phyloP scores from a whole-genome alignment of 1,140 invertebrate genomes.

The Drosophila littoralis region DNA sequence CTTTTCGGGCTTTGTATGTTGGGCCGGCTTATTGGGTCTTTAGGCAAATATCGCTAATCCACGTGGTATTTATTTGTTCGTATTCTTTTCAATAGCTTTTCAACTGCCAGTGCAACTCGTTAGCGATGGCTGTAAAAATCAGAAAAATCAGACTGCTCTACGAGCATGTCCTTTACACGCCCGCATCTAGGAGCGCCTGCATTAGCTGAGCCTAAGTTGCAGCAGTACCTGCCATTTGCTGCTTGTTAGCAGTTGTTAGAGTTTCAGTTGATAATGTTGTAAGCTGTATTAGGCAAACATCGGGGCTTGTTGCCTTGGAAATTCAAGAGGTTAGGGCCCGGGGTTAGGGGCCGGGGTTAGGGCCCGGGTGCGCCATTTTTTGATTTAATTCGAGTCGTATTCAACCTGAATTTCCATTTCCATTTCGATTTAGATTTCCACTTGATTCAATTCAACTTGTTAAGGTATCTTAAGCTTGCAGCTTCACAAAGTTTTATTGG shows the following conservation, averaged over 20 bases:
- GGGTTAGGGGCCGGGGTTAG: too few relatives aligned
- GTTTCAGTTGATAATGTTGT: constrained; percentile 71
- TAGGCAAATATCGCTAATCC: constrained; percentile 55
- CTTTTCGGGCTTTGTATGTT: constrained; percentile 28
- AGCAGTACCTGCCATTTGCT: constrained; percentile 63
- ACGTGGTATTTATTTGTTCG: constrained; percentile 69
- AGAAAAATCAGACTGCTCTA: constrained; percentile 10
- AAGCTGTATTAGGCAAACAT: constrained; percentile 68
- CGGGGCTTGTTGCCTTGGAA: constrained; percentile 26
- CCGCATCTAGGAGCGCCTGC: neutral
- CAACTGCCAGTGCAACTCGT: constrained; percentile 69
- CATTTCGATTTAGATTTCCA: constrained; percentile 48
- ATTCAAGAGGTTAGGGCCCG: constrained; percentile 3
- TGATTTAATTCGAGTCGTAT: constrained; percentile 19
- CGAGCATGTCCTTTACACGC: neutral
- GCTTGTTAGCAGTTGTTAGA: constrained; percentile 59
- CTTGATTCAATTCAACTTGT: constrained; percentile 73
- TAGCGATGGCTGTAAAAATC: constrained; percentile 68
- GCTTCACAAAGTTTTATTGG: constrained; percentile 43
- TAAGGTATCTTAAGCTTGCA: constrained; percentile 57
- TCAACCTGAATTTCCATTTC: constrained; percentile 24
- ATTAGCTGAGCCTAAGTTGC: constrained; percentile 53
- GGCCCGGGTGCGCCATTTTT: constrained; percentile 9
- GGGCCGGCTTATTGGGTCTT: constrained; percentile 51
- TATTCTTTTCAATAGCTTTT: constrained; percentile 26